Base-by-base conservation (phyloP, 1,140 invertebrate genomes). In the Macrocentrus cingulum region DNA sequence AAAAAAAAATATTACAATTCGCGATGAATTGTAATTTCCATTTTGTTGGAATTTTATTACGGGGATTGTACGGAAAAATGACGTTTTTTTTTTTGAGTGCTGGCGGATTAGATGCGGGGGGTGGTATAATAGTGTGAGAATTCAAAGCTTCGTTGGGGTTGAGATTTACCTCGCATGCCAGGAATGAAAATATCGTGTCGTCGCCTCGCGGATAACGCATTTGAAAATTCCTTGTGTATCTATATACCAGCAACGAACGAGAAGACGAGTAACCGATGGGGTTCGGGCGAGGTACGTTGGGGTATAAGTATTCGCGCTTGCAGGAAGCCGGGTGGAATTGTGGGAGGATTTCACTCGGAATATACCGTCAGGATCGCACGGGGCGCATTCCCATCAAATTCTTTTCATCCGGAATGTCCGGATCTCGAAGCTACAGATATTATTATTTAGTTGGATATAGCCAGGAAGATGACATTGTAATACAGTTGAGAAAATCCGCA, bases 371-470 rank as follows among this genome's bases (percentile, higher is more conserved):
- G 63, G 59, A 68, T 65, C 61, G 54, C 61, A 49, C 22, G 53
- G 53, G 66, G 67, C 70, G 69, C 66, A 74, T 71, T 77, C 74
- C 70, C 69, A 68, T 68, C 63, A 68, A 64, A 77, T 77, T 76
- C 72, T 74, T 77, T 51, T 46, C 41, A 36, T 45, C 29, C 51
- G 64, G 65, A 66, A 69, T 63, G 61, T 61, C 58, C 48, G 56
- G 58, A 66, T 48, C 55, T 66, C 62, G 50, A 54, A 46, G 45
- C 39, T 11, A 45, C 60, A 70, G 70, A 74, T 79, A 79, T 79
- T 74, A 73, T 75, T 79, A 75, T 72, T 76, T 74, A 71, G 73
- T n/a, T n/a, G n/a, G n/a, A 72, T 74, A 65, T 61, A 67, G 65
- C 61, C 61, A 48, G 36, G 63, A 66, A 65, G 67, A 64, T 66